Evolutionary conservation across 2,113 vertebrate genomes (phyloP).

Genomic region (Regulus satrapa): DNA sequence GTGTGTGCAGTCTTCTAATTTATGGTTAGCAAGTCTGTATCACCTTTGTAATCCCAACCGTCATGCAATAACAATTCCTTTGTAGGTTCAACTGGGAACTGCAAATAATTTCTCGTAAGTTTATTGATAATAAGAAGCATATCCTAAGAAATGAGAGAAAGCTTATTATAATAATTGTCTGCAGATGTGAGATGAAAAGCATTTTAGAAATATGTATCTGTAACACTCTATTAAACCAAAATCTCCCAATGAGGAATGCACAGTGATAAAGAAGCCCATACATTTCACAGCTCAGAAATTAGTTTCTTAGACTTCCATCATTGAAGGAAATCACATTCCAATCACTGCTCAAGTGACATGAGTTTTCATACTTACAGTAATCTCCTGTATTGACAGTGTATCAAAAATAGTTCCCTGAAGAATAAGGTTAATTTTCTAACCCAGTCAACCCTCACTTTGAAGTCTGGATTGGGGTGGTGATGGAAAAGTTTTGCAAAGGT

Average conservation of each 20-base stretch:
- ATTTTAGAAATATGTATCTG: not conserved
- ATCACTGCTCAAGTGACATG: slow-evolving; percentile 27
- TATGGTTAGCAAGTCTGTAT: not conserved
- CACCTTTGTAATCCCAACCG: not conserved
- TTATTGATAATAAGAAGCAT: not conserved
- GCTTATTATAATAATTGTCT: slow-evolving; percentile 19
- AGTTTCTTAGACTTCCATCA: slow-evolving; percentile 1
- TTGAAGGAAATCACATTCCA: slow-evolving; percentile 23
- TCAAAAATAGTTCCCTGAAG: slow-evolving; percentile 21
- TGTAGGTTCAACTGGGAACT: not conserved
- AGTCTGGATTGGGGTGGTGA: slow-evolving; percentile 27
- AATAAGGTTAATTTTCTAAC: slow-evolving; percentile 31
- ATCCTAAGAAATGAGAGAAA: not conserved
- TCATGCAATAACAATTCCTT: not conserved
- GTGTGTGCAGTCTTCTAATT: not conserved
- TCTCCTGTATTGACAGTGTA: slow-evolving; percentile 14
- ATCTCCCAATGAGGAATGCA: not conserved
- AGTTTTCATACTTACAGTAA: slow-evolving; percentile 37
- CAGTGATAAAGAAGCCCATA: not conserved
- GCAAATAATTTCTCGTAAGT: not conserved
- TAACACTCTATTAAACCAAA: slow-evolving; percentile 5
- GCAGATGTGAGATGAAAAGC: slow-evolving; percentile 19
- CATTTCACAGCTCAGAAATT: not conserved
- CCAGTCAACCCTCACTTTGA: slow-evolving; percentile 32
- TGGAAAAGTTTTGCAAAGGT: slow-evolving; percentile 4